phyloP scores from a whole-genome alignment of 2,888 invertebrate species.

The Tortricodes alternella region DNA sequence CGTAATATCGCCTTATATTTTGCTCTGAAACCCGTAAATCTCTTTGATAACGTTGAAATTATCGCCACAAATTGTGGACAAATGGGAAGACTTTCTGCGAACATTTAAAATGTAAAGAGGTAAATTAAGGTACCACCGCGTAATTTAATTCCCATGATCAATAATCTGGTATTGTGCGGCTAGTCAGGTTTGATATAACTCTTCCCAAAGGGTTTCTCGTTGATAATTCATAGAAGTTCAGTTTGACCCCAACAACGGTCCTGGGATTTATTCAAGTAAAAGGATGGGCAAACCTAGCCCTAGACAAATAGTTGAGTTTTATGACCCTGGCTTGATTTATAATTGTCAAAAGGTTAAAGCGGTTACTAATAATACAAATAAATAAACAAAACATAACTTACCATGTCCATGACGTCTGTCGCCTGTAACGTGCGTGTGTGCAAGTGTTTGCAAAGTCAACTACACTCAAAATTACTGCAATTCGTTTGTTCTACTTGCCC shows the following conservation, averaged over 20 bases:
- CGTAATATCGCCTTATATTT: too few relatives aligned
- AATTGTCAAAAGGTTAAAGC: neutral
- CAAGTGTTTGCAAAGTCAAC: conserved; percentile 28
- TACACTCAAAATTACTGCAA: conserved; percentile 26
- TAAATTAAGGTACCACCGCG: neutral
- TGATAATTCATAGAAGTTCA: neutral
- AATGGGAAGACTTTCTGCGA: too few relatives aligned
- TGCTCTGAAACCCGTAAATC: too few relatives aligned
- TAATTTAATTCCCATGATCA: too few relatives aligned
- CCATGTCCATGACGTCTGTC: conserved; percentile 17
- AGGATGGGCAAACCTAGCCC: neutral
- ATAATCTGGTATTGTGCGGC: neutral
- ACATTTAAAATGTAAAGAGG: too few relatives aligned
- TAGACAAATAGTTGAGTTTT: conserved; percentile 2
- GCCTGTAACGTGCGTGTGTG: conserved; percentile 19
- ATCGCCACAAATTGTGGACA: too few relatives aligned
- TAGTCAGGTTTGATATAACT: neutral
- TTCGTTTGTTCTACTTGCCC: conserved; percentile 19
- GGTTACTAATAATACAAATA: neutral
- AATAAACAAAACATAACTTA: conserved; percentile 11
- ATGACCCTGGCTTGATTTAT: neutral
- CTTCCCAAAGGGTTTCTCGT: neutral
- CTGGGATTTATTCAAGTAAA: neutral
- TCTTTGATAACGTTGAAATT: too few relatives aligned
- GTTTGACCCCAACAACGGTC: neutral